phyloP scores from a whole-genome alignment of 1,140 invertebrate genomes.

The Thrips palmi region DNA sequence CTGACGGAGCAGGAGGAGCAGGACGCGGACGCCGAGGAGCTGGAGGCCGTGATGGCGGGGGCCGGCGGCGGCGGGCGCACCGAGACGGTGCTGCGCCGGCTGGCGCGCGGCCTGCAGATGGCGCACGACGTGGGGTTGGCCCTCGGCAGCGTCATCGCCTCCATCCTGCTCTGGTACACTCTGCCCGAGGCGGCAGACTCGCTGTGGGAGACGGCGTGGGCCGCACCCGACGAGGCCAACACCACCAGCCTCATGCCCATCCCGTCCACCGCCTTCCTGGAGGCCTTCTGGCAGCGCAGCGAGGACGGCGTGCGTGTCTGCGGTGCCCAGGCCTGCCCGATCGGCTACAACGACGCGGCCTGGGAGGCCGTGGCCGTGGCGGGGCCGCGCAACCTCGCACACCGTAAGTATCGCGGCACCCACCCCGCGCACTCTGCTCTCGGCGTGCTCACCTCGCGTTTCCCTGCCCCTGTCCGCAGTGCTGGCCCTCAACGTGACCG shows the following conservation, averaged over 20 bases:
- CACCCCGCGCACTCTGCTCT: too few species aligned
- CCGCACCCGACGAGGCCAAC: constrained; percentile 2
- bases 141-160: constrained; percentile 27
- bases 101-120: constrained; percentile 27
- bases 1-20: constrained; percentile 30
- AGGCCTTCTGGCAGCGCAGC: constrained; percentile 25
- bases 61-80: constrained; percentile 9
- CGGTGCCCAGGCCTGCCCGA: constrained; percentile 31
- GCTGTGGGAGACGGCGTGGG: not conserved
- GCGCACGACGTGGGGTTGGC: constrained; percentile 39
- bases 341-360: constrained; percentile 5
- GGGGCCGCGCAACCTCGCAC: too few species aligned
- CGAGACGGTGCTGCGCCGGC: constrained; percentile 12
- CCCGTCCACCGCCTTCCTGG: constrained; percentile 17
- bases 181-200: constrained; percentile 13
- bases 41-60: not conserved
- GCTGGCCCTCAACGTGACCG: too few species aligned
- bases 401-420: too few species aligned
- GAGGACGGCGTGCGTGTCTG: constrained; percentile 29
- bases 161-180: constrained; percentile 27
- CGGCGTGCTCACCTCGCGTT: too few species aligned
- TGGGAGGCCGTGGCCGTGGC: too few species aligned
- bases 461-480: too few species aligned
- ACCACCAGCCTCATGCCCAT: constrained; percentile 11
- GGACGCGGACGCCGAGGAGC: constrained; percentile 12